Percentiles rank a stretch among this genome's conserved stretches.
Conservation (phyloP, 2,888 invertebrate genomes). For the Anticlea derivata region DNA sequence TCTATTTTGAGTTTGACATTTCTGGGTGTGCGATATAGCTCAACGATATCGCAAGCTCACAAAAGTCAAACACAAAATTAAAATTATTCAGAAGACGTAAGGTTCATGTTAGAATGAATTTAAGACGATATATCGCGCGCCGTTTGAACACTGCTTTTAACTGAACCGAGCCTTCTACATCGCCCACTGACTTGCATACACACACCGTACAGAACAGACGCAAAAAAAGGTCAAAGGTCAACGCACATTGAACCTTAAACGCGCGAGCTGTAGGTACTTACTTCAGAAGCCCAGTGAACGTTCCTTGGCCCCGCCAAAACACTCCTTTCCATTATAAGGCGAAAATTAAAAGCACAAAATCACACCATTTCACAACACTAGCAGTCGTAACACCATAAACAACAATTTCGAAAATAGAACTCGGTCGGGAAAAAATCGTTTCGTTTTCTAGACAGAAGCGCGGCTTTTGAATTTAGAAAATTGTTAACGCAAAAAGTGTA, state of each 20-base stretch:
- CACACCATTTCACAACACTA: constrained; percentile 72
- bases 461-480: constrained; percentile 67
- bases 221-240: constrained; percentile 43
- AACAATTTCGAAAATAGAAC: constrained; percentile 42
- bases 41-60: no score
- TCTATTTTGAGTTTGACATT: no score
- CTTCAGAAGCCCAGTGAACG: constrained; percentile 77
- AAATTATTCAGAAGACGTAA: no score
- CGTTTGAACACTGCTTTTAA: no score
- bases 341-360: constrained; percentile 48
- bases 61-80: no score
- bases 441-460: constrained; percentile 60
- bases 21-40: no score
- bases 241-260: constrained; percentile 33
- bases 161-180: neutral
- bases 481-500: constrained; percentile 65
- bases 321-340: constrained; percentile 75
- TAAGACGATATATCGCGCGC: no score
- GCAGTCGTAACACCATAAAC: constrained; percentile 43
- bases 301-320: constrained; percentile 71
- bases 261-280: constrained; percentile 50
- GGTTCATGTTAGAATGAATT: no score
- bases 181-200: constrained; percentile 13
- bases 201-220: constrained; percentile 22
- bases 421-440: constrained; percentile 52